Conservation (phyloP, 1,140 invertebrate genomes). For the Aphaenogaster rudis region DNA sequence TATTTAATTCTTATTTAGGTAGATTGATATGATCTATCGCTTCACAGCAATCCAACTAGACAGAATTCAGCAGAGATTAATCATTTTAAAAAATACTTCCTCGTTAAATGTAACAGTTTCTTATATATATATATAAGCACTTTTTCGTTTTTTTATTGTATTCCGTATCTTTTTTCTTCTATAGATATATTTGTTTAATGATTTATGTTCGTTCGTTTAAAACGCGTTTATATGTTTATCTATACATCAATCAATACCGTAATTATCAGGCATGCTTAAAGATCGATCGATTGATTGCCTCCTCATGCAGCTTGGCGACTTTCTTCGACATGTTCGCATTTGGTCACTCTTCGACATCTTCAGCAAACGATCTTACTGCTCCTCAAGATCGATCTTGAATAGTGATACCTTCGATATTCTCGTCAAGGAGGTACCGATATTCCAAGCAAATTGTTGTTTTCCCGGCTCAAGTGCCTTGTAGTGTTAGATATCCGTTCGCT, state of each 20-base stretch:
- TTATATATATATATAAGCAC: neutral
- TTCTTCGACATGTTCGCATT: slow-evolving; percentile 44
- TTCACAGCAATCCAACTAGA: neutral
- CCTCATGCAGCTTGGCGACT: slow-evolving; percentile 19
- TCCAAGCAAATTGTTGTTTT: slow-evolving; percentile 53
- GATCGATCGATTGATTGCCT: slow-evolving; percentile 47
- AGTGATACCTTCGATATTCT: slow-evolving; percentile 48
- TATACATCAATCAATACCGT: slow-evolving; percentile 16
- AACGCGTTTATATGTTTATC: neutral
- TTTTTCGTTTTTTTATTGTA: neutral
- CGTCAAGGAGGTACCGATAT: slow-evolving; percentile 32
- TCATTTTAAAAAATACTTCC: slow-evolving; percentile 9
- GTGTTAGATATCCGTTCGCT: slow-evolving; percentile 49
- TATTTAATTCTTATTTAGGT: slow-evolving; percentile 30
- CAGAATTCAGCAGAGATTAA: slow-evolving; percentile 2
- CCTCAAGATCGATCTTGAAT: slow-evolving; percentile 55
- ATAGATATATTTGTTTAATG: slow-evolving; percentile 1
- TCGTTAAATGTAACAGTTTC: slow-evolving; percentile 27
- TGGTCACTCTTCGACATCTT: slow-evolving; percentile 44
- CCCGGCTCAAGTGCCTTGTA: slow-evolving; percentile 24
- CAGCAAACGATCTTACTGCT: slow-evolving; percentile 45
- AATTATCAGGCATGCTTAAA: slow-evolving; percentile 28
- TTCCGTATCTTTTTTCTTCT: neutral
- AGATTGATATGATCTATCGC: neutral
- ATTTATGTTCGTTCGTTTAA: slow-evolving; percentile 37